These are phyloP conservation scores for Spicauda simplicius DNA, from an alignment of 2,888 invertebrate species.

Conservation along the genomic window DNA sequence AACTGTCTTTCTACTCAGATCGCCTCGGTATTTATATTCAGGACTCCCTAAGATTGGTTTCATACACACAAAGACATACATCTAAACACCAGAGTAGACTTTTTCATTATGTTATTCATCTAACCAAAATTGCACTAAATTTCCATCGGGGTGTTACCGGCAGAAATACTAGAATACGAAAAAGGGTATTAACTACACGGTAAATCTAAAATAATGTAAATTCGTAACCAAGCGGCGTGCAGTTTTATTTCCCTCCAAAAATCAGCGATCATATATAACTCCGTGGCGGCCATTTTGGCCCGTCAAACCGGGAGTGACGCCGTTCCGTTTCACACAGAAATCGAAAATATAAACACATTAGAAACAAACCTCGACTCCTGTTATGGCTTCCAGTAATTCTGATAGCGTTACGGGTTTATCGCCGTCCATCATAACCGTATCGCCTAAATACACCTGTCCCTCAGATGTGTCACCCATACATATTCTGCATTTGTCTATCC, in stretches of 20 bases:
- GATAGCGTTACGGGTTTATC: conserved; percentile 72
- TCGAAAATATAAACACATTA: conserved; percentile 50
- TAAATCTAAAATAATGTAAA: no score
- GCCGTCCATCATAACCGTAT: conserved; percentile 77
- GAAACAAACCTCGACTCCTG: conserved; percentile 67
- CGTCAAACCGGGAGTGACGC: conserved; percentile 59
- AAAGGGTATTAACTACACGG: no score
- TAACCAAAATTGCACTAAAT: neutral
- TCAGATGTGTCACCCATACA: conserved; percentile 78
- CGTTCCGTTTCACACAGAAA: conserved; percentile 79
- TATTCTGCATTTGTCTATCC: conserved; percentile 74
- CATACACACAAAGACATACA: no score
- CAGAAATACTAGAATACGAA: no score
- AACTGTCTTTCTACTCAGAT: no score
- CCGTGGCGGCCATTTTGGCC: conserved; percentile 62
- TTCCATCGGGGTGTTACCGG: no score
- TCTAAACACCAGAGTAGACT: no score
- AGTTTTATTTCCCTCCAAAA: neutral
- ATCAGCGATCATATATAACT: neutral
- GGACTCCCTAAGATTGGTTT: no score
- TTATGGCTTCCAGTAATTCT: conserved; percentile 70
- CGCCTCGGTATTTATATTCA: no score
- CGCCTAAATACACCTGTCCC: conserved; percentile 74
- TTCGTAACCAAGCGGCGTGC: neutral
- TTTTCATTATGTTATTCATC: no score